Base-by-base conservation (phyloP, 2,888 invertebrate genomes). In the Gymnosoma rotundatum region DNA sequence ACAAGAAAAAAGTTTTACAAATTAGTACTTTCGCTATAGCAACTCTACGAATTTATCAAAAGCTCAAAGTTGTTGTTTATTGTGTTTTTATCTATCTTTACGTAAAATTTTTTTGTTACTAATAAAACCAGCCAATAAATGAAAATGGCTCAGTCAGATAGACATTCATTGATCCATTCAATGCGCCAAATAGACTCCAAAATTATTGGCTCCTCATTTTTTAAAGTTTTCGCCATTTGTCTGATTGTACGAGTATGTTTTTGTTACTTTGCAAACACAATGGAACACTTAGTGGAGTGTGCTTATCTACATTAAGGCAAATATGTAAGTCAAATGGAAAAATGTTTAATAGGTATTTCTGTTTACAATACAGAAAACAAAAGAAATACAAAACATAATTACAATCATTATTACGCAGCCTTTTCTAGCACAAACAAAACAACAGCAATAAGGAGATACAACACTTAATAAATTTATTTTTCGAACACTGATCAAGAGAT, bases 271-370 rank as follows among this genome's bases (percentile, higher is more conserved):
- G n/a, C 45, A 42, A 70, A 70, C 58, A 64, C 81, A 82, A 81
- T 81, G n/a, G n/a, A n/a, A n/a, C 70, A 75, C 75, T 64, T 81
- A 81, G 75, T 81, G 81, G 75, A 70, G 21, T 18, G 50, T 58
- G 56, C n/a, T 25, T 50, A n/a, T 61, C 16, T 48, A 20, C 54
- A 61, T 61, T 3, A 18, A 9, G 20, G 7, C 32, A 32, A 32
- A 32, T 32, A 32, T 7, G 32, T 32, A 38, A 25, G 25, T 25
- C 4, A 25, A 48, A 54, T 61, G 36, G 9, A 38, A 73, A 73
- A 52, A 38, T 61, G 61, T 61, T 72, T 0, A 36, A 74, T 67
- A 58, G 74, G 32, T 58, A 58, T 58, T 75, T 75, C 18, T 45
- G n/a, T 56, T 12, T 42, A 42, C 12, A 45, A 14, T 60, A 61